These are phyloP conservation scores for Lithobius niger DNA, from an alignment of 1,140 invertebrate species.

Conservation along the genomic window DNA sequence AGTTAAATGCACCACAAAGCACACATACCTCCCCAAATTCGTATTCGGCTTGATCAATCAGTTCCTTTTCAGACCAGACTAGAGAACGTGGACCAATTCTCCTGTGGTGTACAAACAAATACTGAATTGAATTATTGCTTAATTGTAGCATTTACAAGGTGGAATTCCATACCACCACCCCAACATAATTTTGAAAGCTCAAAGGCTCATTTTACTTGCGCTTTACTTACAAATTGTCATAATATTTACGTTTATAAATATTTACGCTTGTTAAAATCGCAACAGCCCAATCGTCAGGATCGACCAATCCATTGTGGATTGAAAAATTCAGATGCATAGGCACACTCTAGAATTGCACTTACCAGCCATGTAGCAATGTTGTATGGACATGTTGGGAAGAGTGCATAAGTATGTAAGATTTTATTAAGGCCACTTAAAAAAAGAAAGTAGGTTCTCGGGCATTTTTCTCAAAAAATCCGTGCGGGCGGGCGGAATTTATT, in stretches of 20 bases:
- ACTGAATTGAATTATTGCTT: not conserved
- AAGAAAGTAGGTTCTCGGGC: too few relatives aligned
- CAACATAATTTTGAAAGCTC: not conserved
- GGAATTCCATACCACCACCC: not conserved
- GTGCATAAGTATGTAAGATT: too few relatives aligned
- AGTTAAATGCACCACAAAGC: too few relatives aligned
- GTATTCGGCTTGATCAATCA: constrained; percentile 66
- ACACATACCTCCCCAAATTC: constrained; percentile 65
- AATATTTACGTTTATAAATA: not conserved
- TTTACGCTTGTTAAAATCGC: not conserved
- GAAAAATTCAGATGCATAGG: too few relatives aligned
- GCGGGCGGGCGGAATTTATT: too few relatives aligned
- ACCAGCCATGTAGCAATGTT: too few relatives aligned
- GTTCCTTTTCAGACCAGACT: constrained; percentile 80
- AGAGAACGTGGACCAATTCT: constrained; percentile 59
- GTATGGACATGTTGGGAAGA: too few relatives aligned
- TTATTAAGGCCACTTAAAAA: too few relatives aligned
- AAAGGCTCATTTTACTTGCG: not conserved
- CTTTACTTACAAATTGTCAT: not conserved
- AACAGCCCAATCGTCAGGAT: not conserved
- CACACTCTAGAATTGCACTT: too few relatives aligned
- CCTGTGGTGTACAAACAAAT: constrained; percentile 27
- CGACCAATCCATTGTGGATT: too few relatives aligned
- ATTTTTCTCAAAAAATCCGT: too few relatives aligned
- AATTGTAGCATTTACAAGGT: not conserved